A percentile compares a stretch with the other conserved stretches of the same genome.
These are phyloP conservation scores for Bujurquina vittata DNA, from an alignment of 2,113 vertebrate genomes.

Conservation along the genomic window DNA sequence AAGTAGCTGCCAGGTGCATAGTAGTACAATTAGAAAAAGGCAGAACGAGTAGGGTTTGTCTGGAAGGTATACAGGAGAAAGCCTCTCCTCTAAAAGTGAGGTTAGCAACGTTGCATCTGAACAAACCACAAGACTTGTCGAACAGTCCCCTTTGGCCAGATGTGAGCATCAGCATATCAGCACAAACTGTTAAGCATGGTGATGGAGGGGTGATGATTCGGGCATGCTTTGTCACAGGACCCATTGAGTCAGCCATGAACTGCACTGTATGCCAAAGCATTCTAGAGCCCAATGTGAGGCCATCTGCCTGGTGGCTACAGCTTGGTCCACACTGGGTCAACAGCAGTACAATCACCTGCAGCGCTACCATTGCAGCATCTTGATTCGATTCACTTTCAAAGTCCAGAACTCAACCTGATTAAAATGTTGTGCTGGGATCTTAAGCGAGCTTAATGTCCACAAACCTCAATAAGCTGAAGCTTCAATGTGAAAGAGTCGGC, in stretches of 20 bases:
- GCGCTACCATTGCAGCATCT: not conserved
- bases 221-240: not conserved
- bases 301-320: not conserved
- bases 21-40: not conserved
- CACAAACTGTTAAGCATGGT: not conserved
- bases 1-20: not conserved
- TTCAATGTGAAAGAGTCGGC: not conserved
- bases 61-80: no score
- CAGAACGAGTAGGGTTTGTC: rapidly evolving
- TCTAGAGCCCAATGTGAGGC: not conserved
- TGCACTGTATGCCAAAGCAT: not conserved
- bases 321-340: not conserved
- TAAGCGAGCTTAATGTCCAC: not conserved
- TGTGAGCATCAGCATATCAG: not conserved
- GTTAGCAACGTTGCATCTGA: not conserved
- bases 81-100: not conserved
- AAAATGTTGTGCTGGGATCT: not conserved
- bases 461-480: not conserved
- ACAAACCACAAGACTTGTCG: not conserved
- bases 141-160: not conserved
- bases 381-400: not conserved
- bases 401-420: not conserved
- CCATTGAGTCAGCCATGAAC: not conserved
- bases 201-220: not conserved
- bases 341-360: not conserved